These are phyloP conservation scores for Acholoe squamosa DNA, from an alignment of 2,888 invertebrate species.

Conservation along the genomic window DNA sequence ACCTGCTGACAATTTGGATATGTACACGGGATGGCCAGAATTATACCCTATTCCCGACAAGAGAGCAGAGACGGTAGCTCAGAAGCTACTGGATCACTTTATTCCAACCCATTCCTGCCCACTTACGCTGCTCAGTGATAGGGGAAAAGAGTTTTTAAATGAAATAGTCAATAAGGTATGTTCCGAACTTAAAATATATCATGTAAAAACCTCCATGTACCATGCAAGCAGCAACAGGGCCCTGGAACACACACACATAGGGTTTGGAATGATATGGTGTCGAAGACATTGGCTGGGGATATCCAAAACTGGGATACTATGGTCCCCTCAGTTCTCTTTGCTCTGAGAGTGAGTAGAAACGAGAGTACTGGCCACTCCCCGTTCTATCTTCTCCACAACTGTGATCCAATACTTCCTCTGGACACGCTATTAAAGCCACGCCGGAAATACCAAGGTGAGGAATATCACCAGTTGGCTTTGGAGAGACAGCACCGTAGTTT, in stretches of 20 bases:
- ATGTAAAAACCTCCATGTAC: background rate
- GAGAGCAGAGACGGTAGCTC: background rate
- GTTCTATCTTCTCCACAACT: background rate
- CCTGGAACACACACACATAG: background rate
- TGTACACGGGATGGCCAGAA: background rate
- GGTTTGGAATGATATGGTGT: background rate
- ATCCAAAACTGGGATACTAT: background rate
- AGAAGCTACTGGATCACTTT: background rate
- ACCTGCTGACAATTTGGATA: background rate
- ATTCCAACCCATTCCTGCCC: background rate
- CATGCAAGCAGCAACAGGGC: background rate
- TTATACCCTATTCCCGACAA: background rate
- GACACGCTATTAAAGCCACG: too few relatives aligned
- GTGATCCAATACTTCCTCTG: background rate
- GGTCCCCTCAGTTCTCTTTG: background rate
- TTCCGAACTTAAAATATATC: too few relatives aligned
- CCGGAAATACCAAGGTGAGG: background rate
- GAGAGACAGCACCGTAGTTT: too few relatives aligned
- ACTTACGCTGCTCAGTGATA: background rate
- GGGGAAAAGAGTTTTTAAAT: background rate
- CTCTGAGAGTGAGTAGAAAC: background rate
- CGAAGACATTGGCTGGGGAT: background rate
- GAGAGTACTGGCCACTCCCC: background rate
- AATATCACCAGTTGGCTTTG: too few relatives aligned
- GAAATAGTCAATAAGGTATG: background rate